phyloP scores from a whole-genome alignment of 2,797 vertebrate species.

The Avahi laniger region DNA sequence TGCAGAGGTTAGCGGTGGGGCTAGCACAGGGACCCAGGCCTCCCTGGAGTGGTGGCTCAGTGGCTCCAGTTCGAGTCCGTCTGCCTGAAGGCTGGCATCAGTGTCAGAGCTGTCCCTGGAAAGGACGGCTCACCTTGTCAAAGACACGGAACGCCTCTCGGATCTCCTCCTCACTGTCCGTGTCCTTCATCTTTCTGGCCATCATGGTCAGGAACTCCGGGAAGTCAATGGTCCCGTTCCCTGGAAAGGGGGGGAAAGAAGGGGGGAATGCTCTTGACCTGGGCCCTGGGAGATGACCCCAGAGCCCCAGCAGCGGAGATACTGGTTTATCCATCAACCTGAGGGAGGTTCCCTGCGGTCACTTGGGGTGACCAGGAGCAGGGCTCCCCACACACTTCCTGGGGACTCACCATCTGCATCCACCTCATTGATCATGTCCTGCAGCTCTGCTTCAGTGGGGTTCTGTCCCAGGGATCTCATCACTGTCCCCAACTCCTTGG shows the following conservation, averaged over 20 bases:
- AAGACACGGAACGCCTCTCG: conserved; percentile 95
- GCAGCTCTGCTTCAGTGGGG: conserved; percentile 93
- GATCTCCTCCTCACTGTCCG: conserved; percentile 95
- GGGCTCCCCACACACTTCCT: accelerated
- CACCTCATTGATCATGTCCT: conserved; percentile 96
- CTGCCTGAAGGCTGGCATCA: too few relatives aligned
- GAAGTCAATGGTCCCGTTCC: conserved; percentile 94
- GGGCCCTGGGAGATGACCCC: accelerated
- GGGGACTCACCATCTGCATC: conserved; percentile 91
- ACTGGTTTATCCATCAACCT: accelerated
- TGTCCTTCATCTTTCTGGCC: conserved; percentile 96
- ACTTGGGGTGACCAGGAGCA: accelerated
- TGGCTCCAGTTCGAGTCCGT: accelerated
- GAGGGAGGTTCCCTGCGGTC: accelerated
- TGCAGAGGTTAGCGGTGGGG: background rate
- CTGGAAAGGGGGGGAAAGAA: conserved; percentile 71
- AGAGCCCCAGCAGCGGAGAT: background rate
- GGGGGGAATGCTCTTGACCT: background rate
- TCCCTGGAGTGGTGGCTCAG: background rate
- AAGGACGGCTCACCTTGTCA: conserved; percentile 87
- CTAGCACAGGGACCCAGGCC: background rate
- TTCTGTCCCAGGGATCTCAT: conserved; percentile 96
- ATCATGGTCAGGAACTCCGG: conserved; percentile 96
- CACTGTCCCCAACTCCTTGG: conserved; percentile 93
- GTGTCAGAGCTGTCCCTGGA: accelerated